Evolutionary conservation across 2,888 invertebrate genomes (phyloP), one percentile per base, ranked within the genome.

Genomic region (Physocephala rufipes): DNA sequence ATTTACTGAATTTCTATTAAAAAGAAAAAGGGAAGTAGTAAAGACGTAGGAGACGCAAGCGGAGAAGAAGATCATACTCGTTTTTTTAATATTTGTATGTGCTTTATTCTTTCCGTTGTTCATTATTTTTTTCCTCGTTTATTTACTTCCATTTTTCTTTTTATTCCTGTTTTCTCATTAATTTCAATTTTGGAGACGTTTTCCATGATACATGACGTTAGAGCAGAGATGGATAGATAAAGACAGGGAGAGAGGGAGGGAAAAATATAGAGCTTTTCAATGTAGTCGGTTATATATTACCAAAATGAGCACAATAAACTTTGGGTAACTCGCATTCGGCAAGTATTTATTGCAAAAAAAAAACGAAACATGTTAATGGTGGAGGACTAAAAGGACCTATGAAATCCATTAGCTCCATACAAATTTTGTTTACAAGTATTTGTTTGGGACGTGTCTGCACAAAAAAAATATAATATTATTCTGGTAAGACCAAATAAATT

Each of bases 121-220:
- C 36, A 36, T 36, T 36, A 7, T 7, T 36, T 36, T 36, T 36
- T 36, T 36, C 5, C 9, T 49, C 16, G 4, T 19, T 24, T 24
- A 3, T 49, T 49, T n/a, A 2, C 21, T 21, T 47, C 19, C 19
- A n/a, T 19, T 2, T 45, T 12, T 13, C 15, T 58, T 58, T 58
- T 58, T 13, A 2, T 24, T 58, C 1, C 15, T 28, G 7, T 26
- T 19, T 45, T 21, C 45, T 13, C 67, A 67, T 67, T 67, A 67
- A 67, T 67, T 59, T 67, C 67, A 67, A 67, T 67, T 67, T 67
- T 67, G 58, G 47, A 43, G 16, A 59, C 67, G 59, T 47, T 36
- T 67, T 67, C 47, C 63, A 47, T 45, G 45, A 47, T 21, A 19
- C 47, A 26, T 2, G 28, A 24, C n/a, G 47, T 1, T 21, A 24